Evolutionary conservation across 2,888 invertebrate species (phyloP).

Genomic region (Exocentrus adspersus): DNA sequence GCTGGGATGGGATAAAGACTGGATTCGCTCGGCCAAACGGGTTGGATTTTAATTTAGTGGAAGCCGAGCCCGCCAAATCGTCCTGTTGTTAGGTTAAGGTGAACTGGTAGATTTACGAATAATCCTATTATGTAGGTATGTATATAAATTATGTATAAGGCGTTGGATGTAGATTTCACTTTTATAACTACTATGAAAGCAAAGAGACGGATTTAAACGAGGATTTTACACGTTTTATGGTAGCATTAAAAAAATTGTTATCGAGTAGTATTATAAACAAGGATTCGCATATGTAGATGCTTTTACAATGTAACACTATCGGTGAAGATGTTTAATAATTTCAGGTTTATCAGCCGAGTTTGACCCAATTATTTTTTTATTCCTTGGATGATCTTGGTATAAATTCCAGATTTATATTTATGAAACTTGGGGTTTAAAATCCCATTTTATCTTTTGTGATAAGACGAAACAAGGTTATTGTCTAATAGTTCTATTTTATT

Average conservation of each 20-base stretch:
- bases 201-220: background rate
- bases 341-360: too few species aligned
- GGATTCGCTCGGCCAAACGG: slow-evolving; percentile 87
- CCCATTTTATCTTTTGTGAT: too few species aligned
- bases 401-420: too few species aligned
- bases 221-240: slow-evolving; percentile 6
- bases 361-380: too few species aligned
- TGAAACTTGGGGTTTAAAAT: too few species aligned
- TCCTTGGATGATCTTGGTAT: too few species aligned
- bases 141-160: slow-evolving; percentile 40
- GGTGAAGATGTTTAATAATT: too few species aligned
- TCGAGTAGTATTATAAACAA: slow-evolving; percentile 4
- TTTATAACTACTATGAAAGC: slow-evolving; percentile 34
- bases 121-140: slow-evolving; percentile 30
- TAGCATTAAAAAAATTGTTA: slow-evolving; percentile 8
- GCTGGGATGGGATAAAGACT: slow-evolving; percentile 97
- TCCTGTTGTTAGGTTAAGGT: slow-evolving; percentile 78
- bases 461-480: too few species aligned
- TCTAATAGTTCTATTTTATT: background rate
- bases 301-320: too few species aligned
- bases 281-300: too few species aligned
- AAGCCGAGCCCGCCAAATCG: slow-evolving; percentile 89
- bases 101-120: slow-evolving; percentile 10
- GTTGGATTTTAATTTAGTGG: slow-evolving; percentile 84
- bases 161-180: slow-evolving; percentile 38